These are phyloP conservation scores for Carollia perspicillata DNA, from an alignment of 2,113 vertebrate genomes.

Conservation along the genomic window DNA sequence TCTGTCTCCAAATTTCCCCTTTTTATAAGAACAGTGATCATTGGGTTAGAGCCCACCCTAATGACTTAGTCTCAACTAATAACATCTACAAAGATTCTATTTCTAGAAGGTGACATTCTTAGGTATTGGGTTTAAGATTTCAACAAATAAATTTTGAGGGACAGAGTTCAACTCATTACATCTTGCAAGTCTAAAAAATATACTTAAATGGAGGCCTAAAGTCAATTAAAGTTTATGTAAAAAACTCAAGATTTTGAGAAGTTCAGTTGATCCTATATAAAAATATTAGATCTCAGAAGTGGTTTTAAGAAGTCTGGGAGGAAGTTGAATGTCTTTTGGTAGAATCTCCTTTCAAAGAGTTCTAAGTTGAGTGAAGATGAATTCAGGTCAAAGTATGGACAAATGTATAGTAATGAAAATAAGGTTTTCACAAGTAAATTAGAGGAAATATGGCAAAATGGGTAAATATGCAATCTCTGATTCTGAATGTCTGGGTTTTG, in stretches of 20 bases:
- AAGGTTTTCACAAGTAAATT: not conserved
- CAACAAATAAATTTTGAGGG: not conserved
- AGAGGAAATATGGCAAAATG: not conserved
- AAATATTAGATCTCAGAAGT: not conserved
- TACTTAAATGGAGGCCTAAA: not conserved
- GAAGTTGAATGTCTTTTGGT: not conserved
- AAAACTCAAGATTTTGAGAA: not conserved
- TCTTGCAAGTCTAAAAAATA: not conserved
- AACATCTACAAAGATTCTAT: not conserved
- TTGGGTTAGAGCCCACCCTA: not conserved
- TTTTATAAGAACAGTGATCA: not conserved
- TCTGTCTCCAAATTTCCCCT: not conserved
- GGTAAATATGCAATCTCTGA: not conserved
- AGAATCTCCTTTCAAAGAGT: not conserved
- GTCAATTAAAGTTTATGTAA: conserved; percentile 11
- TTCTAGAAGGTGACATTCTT: not conserved
- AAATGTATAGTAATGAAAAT: not conserved
- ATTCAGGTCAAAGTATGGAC: not conserved
- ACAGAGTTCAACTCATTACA: not conserved
- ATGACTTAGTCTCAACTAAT: not conserved
- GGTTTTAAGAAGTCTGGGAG: not conserved
- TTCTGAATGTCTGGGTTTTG: not conserved
- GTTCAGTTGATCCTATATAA: not conserved
- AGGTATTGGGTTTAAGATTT: not conserved
- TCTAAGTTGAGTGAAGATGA: not conserved